Percentiles rank a stretch among this genome's conserved stretches.
Conservation (phyloP, 2,888 invertebrate species). For the Conus canariensis region DNA sequence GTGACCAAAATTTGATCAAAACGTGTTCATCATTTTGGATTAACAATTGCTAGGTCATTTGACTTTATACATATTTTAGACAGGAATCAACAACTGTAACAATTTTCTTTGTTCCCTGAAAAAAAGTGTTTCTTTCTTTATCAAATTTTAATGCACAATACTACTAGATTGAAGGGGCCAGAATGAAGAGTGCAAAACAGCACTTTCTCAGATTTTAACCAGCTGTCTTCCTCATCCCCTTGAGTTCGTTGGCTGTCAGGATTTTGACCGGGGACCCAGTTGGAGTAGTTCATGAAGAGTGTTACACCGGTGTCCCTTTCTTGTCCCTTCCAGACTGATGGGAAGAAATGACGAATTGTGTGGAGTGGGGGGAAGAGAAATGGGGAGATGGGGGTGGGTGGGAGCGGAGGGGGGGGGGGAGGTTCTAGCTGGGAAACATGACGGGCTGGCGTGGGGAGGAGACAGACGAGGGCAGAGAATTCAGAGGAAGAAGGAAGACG, state of each 20-base stretch:
- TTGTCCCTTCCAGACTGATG: slow-evolving; percentile 16
- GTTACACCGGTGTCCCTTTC: not conserved
- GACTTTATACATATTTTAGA: too few relatives aligned
- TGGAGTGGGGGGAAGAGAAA: not conserved
- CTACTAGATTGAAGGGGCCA: too few relatives aligned
- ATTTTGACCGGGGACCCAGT: not conserved
- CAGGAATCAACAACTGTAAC: too few relatives aligned
- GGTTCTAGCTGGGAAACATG: not conserved
- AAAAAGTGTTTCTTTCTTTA: too few relatives aligned
- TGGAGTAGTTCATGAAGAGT: not conserved
- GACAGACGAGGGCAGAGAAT: not conserved
- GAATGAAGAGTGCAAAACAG: too few relatives aligned
- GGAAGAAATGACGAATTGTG: slow-evolving; percentile 22
- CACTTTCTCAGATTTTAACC: not conserved
- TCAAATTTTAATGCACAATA: too few relatives aligned
- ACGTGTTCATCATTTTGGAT: too few relatives aligned
- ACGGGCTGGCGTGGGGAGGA: not conserved
- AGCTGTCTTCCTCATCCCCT: not conserved
- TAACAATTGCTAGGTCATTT: too few relatives aligned
- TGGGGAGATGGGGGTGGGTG: not conserved
- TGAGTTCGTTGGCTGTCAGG: not conserved
- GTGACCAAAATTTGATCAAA: too few relatives aligned
- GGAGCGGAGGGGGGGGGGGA: not conserved
- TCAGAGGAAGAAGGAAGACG: not conserved
- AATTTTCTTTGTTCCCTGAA: too few relatives aligned